These are phyloP conservation scores for Polydrusus pterygomalis DNA, from an alignment of 2,888 invertebrate genomes.

Conservation along the genomic window DNA sequence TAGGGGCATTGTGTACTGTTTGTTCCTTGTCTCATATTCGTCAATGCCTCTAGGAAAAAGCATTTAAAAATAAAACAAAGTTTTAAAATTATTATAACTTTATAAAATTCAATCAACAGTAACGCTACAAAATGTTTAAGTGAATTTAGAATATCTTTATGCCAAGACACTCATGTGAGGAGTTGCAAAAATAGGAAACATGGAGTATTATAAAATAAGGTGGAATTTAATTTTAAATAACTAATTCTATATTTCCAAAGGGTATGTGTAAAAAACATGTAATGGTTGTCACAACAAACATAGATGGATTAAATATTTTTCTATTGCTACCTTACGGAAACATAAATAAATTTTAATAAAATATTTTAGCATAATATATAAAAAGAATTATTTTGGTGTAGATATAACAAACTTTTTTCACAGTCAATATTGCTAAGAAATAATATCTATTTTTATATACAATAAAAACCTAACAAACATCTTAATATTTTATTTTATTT, in stretches of 20 bases:
- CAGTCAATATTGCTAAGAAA: slow-evolving; percentile 56
- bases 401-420: slow-evolving; percentile 53
- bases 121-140: slow-evolving; percentile 51
- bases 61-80: slow-evolving; percentile 39
- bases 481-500: slow-evolving; percentile 63
- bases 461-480: slow-evolving; percentile 55
- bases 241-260: slow-evolving; percentile 9
- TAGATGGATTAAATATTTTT: slow-evolving; percentile 27
- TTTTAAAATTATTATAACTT: slow-evolving; percentile 52
- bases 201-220: slow-evolving; percentile 21
- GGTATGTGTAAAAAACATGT: slow-evolving; percentile 12
- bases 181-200: slow-evolving; percentile 25
- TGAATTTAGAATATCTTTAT: slow-evolving; percentile 47
- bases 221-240: slow-evolving; percentile 11
- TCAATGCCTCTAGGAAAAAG: too few species aligned
- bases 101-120: slow-evolving; percentile 55
- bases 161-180: slow-evolving; percentile 49
- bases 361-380: slow-evolving; percentile 47
- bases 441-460: slow-evolving; percentile 46
- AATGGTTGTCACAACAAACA: slow-evolving; percentile 16
- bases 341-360: slow-evolving; percentile 35
- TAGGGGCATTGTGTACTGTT: too few species aligned
- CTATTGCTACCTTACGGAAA: slow-evolving; percentile 31
- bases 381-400: slow-evolving; percentile 45
- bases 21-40: too few species aligned